These are phyloP conservation scores for Drosophila funebris DNA, from an alignment of 1,140 invertebrate species.

Conservation along the genomic window DNA sequence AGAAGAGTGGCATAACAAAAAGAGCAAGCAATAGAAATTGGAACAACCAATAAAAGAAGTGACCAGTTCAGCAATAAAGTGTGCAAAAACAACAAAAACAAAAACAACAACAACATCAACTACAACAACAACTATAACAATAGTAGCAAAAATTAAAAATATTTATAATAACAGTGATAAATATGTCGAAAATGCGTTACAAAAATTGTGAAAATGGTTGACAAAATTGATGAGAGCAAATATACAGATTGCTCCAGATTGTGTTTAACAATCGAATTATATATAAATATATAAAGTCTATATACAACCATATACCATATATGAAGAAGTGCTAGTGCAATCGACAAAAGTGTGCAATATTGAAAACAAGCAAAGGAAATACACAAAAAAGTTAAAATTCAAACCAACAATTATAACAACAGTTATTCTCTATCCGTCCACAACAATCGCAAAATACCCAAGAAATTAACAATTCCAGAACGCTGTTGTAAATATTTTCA, in stretches of 20 bases:
- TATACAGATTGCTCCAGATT: slow-evolving; percentile 23
- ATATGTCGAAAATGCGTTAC: slow-evolving; percentile 57
- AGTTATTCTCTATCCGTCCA: slow-evolving; percentile 30
- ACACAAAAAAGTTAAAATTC: slow-evolving; percentile 79
- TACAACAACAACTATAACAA: too few relatives aligned
- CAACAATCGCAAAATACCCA: slow-evolving; percentile 6
- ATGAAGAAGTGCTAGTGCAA: slow-evolving; percentile 50
- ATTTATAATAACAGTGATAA: slow-evolving; percentile 19
- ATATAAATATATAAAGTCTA: slow-evolving; percentile 40
- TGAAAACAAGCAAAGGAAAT: slow-evolving; percentile 70
- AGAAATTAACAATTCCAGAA: slow-evolving; percentile 33
- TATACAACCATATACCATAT: slow-evolving; percentile 15
- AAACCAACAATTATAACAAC: slow-evolving; percentile 46
- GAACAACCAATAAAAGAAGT: slow-evolving; percentile 66
- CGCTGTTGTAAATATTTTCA: slow-evolving; percentile 78
- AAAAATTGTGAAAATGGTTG: slow-evolving; percentile 82
- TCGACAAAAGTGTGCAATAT: slow-evolving; percentile 54
- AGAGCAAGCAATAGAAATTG: slow-evolving; percentile 72
- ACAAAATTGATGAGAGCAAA: slow-evolving; percentile 54
- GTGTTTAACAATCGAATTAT: slow-evolving; percentile 38
- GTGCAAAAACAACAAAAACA: slow-evolving; percentile 44
- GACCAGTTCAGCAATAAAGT: slow-evolving; percentile 23
- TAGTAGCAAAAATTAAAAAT: slow-evolving; percentile 15
- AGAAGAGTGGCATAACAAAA: slow-evolving; percentile 59
- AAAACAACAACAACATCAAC: slow-evolving; percentile 9